These are phyloP conservation scores for Epinotia demarniana DNA, from an alignment of 2,888 invertebrate species.

Conservation along the genomic window DNA sequence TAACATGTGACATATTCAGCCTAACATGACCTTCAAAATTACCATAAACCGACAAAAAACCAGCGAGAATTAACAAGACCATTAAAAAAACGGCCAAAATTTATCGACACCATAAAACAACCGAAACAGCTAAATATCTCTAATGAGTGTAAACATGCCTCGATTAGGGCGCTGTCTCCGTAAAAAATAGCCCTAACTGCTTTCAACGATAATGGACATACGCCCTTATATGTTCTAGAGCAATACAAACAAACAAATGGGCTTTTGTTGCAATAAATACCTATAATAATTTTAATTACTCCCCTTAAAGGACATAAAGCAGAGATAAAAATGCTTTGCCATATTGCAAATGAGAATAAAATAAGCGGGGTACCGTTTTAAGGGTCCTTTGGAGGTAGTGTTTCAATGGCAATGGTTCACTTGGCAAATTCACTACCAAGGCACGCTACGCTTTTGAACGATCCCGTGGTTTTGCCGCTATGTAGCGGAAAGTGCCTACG, in stretches of 20 bases:
- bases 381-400: constrained; percentile 18
- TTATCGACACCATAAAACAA: constrained; percentile 80
- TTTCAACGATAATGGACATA: not conserved
- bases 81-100: constrained; percentile 55
- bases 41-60: not conserved
- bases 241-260: constrained; percentile 78
- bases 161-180: constrained; percentile 67
- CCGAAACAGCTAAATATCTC: constrained; percentile 79
- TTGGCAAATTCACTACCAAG: too few relatives aligned
- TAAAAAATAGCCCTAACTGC: not conserved
- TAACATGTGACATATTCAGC: not conserved
- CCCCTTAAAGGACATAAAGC: constrained; percentile 78
- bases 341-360: constrained; percentile 78
- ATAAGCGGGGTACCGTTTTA: constrained; percentile 50
- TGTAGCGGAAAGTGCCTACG: too few relatives aligned
- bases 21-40: constrained; percentile 3
- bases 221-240: not conserved
- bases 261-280: constrained; percentile 78
- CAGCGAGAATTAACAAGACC: constrained; percentile 29
- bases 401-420: not conserved
- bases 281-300: constrained; percentile 83
- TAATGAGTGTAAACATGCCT: constrained; percentile 83
- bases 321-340: constrained; percentile 75
- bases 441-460: too few relatives aligned
- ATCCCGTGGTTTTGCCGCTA: too few relatives aligned